phyloP scores from a whole-genome alignment of 2,888 invertebrate species.

The Atrina japonica region DNA sequence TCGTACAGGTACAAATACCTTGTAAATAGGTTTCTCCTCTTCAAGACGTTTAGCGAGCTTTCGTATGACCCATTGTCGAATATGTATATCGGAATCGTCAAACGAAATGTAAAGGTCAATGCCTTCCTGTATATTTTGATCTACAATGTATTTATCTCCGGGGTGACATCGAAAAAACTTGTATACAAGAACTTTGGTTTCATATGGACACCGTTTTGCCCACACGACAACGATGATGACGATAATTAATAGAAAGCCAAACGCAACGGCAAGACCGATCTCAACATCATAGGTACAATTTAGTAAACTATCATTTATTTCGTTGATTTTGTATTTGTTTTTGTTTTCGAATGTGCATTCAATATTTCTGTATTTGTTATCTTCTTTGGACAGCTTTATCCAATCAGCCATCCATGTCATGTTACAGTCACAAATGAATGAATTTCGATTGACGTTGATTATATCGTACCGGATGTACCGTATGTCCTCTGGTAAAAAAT shows the following conservation, averaged over 20 bases:
- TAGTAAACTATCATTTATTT: conserved; percentile 43
- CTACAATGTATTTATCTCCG: conserved; percentile 51
- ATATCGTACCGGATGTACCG: conserved; percentile 25
- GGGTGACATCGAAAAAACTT: conserved; percentile 56
- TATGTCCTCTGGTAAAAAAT: conserved; percentile 42
- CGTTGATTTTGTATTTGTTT: conserved; percentile 39
- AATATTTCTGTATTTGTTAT: conserved; percentile 32
- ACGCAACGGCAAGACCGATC: conserved; percentile 46
- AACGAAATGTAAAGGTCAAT: conserved; percentile 47
- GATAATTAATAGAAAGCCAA: conserved; percentile 45
- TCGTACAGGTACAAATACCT: conserved; percentile 43
- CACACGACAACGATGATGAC: conserved; percentile 49
- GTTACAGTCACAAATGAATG: conserved; percentile 17
- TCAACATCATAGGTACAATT: conserved; percentile 48
- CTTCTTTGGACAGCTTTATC: conserved; percentile 47
- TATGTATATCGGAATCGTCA: conserved; percentile 53
- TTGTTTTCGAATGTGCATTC: conserved; percentile 41
- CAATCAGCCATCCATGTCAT: conserved; percentile 41
- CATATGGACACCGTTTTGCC: conserved; percentile 59
- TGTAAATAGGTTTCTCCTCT: conserved; percentile 47
- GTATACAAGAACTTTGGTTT: conserved; percentile 54
- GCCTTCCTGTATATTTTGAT: conserved; percentile 1
- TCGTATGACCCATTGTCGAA: conserved; percentile 53
- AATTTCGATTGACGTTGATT: not conserved
- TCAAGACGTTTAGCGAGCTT: conserved; percentile 51